Percentiles rank a stretch among this genome's conserved stretches.
Conservation (phyloP, 2,113 vertebrate genomes). For the Eonycteris spelaea region DNA sequence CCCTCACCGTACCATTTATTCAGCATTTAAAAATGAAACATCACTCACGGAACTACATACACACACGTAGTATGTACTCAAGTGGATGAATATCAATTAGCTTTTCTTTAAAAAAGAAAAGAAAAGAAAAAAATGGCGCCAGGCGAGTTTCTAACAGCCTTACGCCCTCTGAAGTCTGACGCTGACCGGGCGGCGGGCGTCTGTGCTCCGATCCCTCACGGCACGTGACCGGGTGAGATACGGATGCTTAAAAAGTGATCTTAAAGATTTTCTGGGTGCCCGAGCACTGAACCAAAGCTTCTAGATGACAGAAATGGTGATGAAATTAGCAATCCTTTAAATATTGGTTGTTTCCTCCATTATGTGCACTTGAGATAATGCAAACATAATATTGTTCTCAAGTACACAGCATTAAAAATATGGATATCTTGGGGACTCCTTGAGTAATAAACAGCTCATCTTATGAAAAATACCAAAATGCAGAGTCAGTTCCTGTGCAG, state of each 20-base stretch:
- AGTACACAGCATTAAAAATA: background rate
- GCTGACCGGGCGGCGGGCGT: fast-evolving
- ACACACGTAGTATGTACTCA: fast-evolving
- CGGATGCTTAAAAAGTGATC: fast-evolving
- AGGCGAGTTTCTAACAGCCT: fast-evolving
- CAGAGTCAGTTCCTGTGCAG: fast-evolving
- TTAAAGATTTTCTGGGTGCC: background rate
- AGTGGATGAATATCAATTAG: background rate
- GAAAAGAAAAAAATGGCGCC: background rate
- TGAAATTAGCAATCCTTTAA: background rate
- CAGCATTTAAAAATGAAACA: background rate
- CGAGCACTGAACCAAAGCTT: background rate
- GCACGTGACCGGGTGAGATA: fast-evolving
- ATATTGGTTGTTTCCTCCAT: background rate
- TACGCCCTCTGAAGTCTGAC: fast-evolving
- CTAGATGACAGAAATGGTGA: background rate
- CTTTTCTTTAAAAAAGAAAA: background rate
- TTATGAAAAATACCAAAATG: background rate
- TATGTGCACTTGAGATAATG: fast-evolving
- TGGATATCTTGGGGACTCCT: background rate
- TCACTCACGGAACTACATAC: background rate
- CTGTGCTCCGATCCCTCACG: fast-evolving
- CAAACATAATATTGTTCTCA: background rate
- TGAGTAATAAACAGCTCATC: too few species aligned
- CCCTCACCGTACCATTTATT: background rate